These are phyloP conservation scores for Agonopterix subpropinquella DNA, from an alignment of 2,888 invertebrate genomes.

Conservation along the genomic window DNA sequence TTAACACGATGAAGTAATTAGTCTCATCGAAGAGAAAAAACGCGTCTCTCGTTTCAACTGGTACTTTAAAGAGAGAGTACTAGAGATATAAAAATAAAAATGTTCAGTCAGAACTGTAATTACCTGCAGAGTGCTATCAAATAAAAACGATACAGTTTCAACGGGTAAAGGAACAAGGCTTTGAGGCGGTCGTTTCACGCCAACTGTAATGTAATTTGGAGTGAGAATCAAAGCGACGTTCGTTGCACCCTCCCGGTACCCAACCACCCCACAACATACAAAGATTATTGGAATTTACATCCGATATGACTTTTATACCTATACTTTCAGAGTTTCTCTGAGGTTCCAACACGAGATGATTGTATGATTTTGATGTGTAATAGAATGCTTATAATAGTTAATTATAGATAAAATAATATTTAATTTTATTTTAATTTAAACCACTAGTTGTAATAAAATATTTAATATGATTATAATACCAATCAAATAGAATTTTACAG, in stretches of 20 bases:
- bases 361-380: no score
- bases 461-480: no score
- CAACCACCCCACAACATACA: background rate
- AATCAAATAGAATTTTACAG: no score
- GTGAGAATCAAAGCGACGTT: slow-evolving; percentile 48
- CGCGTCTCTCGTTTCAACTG: background rate
- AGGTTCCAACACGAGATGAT: no score
- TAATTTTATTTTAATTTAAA: no score
- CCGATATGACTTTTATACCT: background rate
- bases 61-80: background rate
- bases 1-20: no score
- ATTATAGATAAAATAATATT: no score
- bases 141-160: slow-evolving; percentile 45
- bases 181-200: slow-evolving; percentile 45
- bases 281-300: background rate
- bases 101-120: slow-evolving; percentile 36
- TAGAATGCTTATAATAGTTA: no score
- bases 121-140: slow-evolving; percentile 46
- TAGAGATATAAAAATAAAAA: background rate
- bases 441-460: no score
- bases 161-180: slow-evolving; percentile 40
- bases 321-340: no score
- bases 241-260: slow-evolving; percentile 2
- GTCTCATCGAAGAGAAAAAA: background rate
- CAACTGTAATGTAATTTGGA: slow-evolving; percentile 55